Percentiles rank a stretch among this genome's conserved stretches.
Conservation (phyloP, 2,113 vertebrate genomes). For the Sturnus vulgaris region DNA sequence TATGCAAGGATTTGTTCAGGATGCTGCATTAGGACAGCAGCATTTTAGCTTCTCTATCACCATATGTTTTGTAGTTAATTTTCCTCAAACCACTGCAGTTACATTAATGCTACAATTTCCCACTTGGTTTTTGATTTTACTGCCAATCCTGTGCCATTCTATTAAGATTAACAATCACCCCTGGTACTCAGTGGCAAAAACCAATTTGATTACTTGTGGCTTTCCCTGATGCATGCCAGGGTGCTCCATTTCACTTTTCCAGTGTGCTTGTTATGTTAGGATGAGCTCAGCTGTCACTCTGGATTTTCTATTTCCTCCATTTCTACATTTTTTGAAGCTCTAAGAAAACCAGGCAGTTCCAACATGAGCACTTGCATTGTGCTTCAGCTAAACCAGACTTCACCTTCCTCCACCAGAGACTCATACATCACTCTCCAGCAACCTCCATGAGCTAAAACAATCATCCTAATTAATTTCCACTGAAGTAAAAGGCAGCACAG, state of each 20-base stretch:
- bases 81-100: neutral
- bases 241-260: neutral
- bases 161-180: neutral
- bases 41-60: neutral
- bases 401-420: neutral
- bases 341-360: neutral
- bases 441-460: neutral
- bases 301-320: neutral
- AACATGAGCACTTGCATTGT: neutral
- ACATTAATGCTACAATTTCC: neutral
- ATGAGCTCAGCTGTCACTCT: conserved; percentile 6
- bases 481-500: neutral
- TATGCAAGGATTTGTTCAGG: neutral
- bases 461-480: neutral
- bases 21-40: neutral
- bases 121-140: neutral
- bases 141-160: neutral
- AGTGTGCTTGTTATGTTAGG: neutral
- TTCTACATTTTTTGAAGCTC: neutral
- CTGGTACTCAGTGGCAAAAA: neutral
- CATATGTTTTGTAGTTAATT: neutral
- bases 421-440: neutral
- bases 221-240: neutral
- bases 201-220: neutral
- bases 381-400: neutral